Evolutionary conservation across 2,797 vertebrate genomes (phyloP).

Genomic region (Periophthalmus magnuspinnatus): DNA sequence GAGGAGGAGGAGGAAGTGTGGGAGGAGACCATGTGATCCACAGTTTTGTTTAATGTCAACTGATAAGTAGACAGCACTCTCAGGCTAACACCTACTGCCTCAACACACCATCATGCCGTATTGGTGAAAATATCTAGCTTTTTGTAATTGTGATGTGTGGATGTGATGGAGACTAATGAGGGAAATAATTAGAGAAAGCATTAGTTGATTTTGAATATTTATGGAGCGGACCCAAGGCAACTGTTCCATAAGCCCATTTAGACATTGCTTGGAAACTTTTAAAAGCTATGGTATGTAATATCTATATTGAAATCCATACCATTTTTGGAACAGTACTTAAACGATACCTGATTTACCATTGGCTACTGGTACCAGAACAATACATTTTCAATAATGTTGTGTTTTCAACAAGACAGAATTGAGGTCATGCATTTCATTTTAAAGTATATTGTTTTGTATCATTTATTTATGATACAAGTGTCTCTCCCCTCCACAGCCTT

Average conservation of each 20-base stretch:
- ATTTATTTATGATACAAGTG: neutral
- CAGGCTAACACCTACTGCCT: slow-evolving; percentile 7
- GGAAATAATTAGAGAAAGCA: neutral
- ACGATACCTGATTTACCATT: no score
- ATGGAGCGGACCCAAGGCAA: neutral
- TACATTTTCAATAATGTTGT: no score
- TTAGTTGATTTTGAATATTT: neutral
- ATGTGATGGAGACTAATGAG: neutral
- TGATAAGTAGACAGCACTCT: slow-evolving; percentile 45
- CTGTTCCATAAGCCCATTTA: no score
- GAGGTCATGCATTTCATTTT: no score
- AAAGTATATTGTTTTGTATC: neutral
- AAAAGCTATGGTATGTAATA: no score
- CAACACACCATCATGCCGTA: neutral
- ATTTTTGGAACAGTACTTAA: no score
- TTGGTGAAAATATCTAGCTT: neutral
- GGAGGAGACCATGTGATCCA: slow-evolving; percentile 52
- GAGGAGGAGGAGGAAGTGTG: slow-evolving; percentile 29
- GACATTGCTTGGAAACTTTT: no score
- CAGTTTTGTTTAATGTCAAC: slow-evolving; percentile 44
- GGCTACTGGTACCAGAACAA: no score
- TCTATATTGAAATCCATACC: no score
- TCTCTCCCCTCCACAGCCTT: neutral
- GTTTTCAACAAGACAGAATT: no score
- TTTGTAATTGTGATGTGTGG: neutral